Conservation (phyloP, 2,113 vertebrate species). For the Syngnathus scovelli region DNA sequence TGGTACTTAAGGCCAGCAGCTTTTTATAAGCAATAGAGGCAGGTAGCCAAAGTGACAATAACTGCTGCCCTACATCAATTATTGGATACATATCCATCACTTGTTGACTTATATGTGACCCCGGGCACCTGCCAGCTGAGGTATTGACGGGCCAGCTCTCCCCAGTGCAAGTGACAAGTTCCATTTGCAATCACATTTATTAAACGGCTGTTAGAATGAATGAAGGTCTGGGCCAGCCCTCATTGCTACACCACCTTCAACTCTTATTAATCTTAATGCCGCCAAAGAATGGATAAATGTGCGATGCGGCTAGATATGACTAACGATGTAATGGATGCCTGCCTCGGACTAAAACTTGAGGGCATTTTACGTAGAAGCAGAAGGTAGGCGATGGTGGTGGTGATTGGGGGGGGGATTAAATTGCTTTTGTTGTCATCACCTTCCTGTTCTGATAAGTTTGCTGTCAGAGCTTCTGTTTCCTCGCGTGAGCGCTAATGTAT, state of each 20-base stretch:
- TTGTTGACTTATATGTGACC: conserved; percentile 78
- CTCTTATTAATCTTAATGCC: conserved; percentile 63
- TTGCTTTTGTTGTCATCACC: neutral
- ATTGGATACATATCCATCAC: conserved; percentile 91
- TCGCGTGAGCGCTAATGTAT: conserved; percentile 12
- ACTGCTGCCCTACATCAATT: conserved; percentile 78
- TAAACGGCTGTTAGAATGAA: conserved; percentile 77
- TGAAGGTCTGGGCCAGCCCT: conserved; percentile 51
- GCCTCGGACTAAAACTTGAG: conserved; percentile 9
- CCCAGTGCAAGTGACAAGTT: conserved; percentile 74
- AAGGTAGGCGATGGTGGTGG: neutral
- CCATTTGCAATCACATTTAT: conserved; percentile 80
- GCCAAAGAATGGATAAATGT: conserved; percentile 57
- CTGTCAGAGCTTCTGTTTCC: conserved; percentile 5
- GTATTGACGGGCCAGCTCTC: conserved; percentile 71
- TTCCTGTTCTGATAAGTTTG: conserved; percentile 1
- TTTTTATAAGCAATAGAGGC: conserved; percentile 79
- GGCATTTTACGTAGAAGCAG: neutral
- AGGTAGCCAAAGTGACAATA: conserved; percentile 75
- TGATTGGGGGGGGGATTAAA: neutral
- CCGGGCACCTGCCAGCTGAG: conserved; percentile 74
- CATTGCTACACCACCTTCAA: conserved; percentile 47
- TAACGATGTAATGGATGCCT: conserved; percentile 23
- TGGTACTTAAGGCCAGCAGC: conserved; percentile 77
- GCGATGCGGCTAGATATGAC: conserved; percentile 25